phyloP scores from a whole-genome alignment of 2,888 invertebrate genomes.

The Philereme vetulata region DNA sequence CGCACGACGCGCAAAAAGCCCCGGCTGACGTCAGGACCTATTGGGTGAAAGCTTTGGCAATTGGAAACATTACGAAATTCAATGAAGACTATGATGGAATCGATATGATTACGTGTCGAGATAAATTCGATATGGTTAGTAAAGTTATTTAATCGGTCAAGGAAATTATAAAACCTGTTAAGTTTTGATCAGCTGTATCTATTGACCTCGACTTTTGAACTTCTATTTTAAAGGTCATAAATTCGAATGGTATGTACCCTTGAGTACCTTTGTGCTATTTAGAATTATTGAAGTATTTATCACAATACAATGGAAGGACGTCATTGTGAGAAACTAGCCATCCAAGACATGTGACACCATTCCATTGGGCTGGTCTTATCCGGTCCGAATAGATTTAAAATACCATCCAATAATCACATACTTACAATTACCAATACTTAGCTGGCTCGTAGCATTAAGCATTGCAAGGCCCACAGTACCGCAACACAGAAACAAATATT shows the following conservation, averaged over 20 bases:
- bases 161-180: slow-evolving; percentile 2
- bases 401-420: no score
- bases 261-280: slow-evolving; percentile 2
- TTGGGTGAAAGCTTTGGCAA: slow-evolving; percentile 63
- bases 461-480: no score
- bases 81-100: slow-evolving; percentile 58
- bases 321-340: slow-evolving; percentile 11
- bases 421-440: no score
- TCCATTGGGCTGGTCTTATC: slow-evolving; percentile 3
- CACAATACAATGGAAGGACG: slow-evolving; percentile 11
- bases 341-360: slow-evolving; percentile 8
- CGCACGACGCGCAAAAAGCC: slow-evolving; percentile 58
- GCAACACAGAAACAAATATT: no score
- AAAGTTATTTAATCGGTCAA: slow-evolving; percentile 18
- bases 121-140: slow-evolving; percentile 62
- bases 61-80: slow-evolving; percentile 50
- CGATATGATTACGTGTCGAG: slow-evolving; percentile 61
- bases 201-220: slow-evolving; percentile 16
- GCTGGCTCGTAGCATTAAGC: no score
- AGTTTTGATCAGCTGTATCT: slow-evolving; percentile 13
- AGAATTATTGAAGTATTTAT: no score
- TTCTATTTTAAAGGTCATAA: background rate
- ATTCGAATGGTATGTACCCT: background rate
- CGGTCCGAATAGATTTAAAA: no score
- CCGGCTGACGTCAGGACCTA: slow-evolving; percentile 58